Evolutionary conservation across 1,140 invertebrate species (phyloP).

Genomic region (Ladona fulva): DNA sequence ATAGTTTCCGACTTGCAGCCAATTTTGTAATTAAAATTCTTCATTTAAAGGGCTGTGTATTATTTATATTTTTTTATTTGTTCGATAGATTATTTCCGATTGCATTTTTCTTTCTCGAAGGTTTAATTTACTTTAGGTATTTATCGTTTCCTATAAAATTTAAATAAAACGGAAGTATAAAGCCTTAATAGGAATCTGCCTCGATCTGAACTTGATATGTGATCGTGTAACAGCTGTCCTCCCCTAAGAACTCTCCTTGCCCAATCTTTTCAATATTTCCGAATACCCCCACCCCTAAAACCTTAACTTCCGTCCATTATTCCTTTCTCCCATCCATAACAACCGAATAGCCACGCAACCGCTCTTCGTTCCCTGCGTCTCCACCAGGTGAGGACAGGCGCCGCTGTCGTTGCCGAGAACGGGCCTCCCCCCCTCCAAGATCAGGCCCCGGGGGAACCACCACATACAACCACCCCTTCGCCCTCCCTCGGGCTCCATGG

Average conservation of each 20-base stretch:
- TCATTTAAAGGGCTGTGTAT: too few relatives aligned
- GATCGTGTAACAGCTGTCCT: too few relatives aligned
- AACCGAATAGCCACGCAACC: neutral
- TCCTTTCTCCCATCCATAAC: neutral
- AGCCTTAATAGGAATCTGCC: too few relatives aligned
- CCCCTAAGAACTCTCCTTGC: neutral
- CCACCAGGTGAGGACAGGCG: conserved; percentile 4
- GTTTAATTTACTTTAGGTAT: too few relatives aligned
- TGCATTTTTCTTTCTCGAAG: too few relatives aligned
- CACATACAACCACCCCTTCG: neutral
- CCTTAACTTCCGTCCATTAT: neutral
- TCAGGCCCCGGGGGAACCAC: neutral
- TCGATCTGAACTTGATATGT: too few relatives aligned
- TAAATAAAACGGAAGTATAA: too few relatives aligned
- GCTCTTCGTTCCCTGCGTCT: neutral
- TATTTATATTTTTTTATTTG: too few relatives aligned
- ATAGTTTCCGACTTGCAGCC: too few relatives aligned
- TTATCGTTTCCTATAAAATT: too few relatives aligned
- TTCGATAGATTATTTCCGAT: too few relatives aligned
- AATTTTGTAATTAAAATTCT: too few relatives aligned
- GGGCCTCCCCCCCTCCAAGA: neutral
- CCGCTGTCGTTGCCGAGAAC: conserved; percentile 5
- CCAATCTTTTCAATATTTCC: neutral
- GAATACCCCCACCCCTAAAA: neutral
- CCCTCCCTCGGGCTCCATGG: neutral